Conservation (phyloP, 2,797 vertebrate species). For the Phalanger gymnotis region DNA sequence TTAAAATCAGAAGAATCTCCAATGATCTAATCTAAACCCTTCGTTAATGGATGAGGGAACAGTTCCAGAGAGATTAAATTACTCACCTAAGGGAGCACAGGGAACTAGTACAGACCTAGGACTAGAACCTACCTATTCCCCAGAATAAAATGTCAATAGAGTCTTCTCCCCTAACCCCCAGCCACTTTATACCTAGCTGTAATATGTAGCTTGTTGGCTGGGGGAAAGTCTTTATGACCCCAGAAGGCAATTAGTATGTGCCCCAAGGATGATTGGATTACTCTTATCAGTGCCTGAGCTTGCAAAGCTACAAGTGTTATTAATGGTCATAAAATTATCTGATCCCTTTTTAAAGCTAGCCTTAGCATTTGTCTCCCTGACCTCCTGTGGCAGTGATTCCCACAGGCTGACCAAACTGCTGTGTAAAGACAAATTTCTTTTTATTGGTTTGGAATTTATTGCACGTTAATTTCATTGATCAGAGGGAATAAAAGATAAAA, state of each 20-base stretch:
- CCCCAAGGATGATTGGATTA: slow-evolving; percentile 61
- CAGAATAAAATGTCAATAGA: slow-evolving; percentile 6
- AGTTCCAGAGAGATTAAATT: not conserved
- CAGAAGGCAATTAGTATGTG: slow-evolving; percentile 71
- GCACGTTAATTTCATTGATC: slow-evolving; percentile 76
- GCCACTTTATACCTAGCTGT: not conserved
- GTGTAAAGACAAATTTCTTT: slow-evolving; percentile 64
- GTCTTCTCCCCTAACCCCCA: not conserved
- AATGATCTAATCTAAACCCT: not conserved
- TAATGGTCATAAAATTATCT: slow-evolving; percentile 75
- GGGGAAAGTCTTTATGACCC: slow-evolving; percentile 48
- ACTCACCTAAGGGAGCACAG: not conserved
- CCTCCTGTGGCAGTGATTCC: slow-evolving; percentile 50
- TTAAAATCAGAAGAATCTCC: not conserved
- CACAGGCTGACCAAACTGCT: slow-evolving; percentile 64
- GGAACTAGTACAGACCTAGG: slow-evolving; percentile 5
- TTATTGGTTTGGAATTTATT: slow-evolving; percentile 78
- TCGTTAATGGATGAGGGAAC: not conserved
- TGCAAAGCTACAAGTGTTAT: slow-evolving; percentile 58
- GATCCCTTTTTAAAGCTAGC: slow-evolving; percentile 69
- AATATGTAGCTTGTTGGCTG: not conserved
- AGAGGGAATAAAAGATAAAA: slow-evolving; percentile 80
- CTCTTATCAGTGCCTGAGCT: slow-evolving; percentile 54
- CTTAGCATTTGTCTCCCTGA: slow-evolving; percentile 71
- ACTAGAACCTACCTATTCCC: not conserved